Percentiles rank a stretch among this genome's conserved stretches.
These are phyloP conservation scores for Eristalis arbustorum DNA, from an alignment of 2,888 invertebrate genomes.

Conservation along the genomic window DNA sequence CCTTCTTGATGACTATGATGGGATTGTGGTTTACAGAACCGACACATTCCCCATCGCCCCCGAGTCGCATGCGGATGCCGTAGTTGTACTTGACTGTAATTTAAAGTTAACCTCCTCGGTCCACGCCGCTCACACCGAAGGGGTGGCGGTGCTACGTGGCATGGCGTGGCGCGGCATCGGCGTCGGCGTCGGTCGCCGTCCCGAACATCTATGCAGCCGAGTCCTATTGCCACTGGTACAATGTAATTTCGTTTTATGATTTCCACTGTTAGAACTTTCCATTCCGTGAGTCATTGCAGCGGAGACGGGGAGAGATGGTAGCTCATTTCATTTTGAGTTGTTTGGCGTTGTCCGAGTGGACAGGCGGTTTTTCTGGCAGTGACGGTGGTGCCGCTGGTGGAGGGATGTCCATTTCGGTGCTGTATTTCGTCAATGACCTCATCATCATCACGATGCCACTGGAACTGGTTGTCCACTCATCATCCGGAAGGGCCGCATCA, in stretches of 20 bases:
- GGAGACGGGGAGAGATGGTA: neutral
- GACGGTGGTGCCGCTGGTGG: neutral
- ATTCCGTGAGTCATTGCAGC: constrained; percentile 54
- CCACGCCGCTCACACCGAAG: neutral
- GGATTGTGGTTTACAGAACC: constrained; percentile 65
- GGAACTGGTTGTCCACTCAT: constrained; percentile 11
- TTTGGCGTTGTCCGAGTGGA: constrained; percentile 9
- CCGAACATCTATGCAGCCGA: neutral
- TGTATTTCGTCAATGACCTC: constrained; percentile 65
- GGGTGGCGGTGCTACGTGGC: neutral
- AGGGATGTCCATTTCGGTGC: constrained; percentile 21
- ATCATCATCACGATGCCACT: neutral
- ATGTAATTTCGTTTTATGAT: constrained; percentile 68
- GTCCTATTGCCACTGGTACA: constrained; percentile 32
- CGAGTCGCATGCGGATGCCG: constrained; percentile 7
- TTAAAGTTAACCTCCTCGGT: constrained; percentile 57
- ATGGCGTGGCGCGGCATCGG: neutral
- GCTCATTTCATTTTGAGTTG: constrained; percentile 63
- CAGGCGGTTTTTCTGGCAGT: neutral
- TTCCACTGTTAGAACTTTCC: constrained; percentile 64
- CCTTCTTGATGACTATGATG: constrained; percentile 70
- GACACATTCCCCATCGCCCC: constrained; percentile 24
- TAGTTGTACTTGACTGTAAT: constrained; percentile 54
- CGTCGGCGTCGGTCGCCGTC: neutral
- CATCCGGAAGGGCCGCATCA: neutral